These are phyloP conservation scores for Rhyzopertha dominica DNA, from an alignment of 1,140 invertebrate species.

Conservation along the genomic window DNA sequence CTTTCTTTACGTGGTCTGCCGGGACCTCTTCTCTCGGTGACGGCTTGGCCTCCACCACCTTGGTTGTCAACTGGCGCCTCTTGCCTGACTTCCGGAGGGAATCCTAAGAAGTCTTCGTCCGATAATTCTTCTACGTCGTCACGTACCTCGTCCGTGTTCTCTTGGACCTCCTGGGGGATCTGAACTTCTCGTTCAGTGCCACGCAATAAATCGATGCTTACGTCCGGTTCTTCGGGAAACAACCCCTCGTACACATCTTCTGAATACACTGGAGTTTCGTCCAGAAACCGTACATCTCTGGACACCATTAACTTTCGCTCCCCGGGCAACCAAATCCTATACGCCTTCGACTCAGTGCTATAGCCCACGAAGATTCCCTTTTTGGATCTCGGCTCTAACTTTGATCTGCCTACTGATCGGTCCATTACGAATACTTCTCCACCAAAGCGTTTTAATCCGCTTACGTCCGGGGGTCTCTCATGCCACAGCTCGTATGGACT, in stretches of 20 bases:
- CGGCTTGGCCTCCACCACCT: not conserved
- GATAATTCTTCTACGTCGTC: not conserved
- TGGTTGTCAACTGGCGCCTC: not conserved
- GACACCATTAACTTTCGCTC: not conserved
- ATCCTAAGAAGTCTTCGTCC: not conserved
- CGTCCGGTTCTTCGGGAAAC: not conserved
- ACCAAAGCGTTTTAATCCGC: too few species aligned
- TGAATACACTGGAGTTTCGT: not conserved
- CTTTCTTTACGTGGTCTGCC: slow-evolving; percentile 5
- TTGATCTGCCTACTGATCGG: too few species aligned
- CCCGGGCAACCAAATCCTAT: not conserved
- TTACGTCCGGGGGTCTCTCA: too few species aligned
- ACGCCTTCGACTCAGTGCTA: not conserved
- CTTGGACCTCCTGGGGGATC: not conserved
- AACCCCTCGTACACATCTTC: not conserved
- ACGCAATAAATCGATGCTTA: too few species aligned
- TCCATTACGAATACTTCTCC: too few species aligned
- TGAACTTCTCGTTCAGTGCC: not conserved
- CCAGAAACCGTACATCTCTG: not conserved
- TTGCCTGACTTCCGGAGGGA: not conserved
- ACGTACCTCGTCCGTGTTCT: not conserved
- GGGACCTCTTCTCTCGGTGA: slow-evolving; percentile 2
- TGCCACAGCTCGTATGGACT: too few species aligned
- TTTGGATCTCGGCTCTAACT: not conserved
- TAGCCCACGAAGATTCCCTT: slow-evolving; percentile 1